phyloP scores from a whole-genome alignment of 92 coral and sea anemone genomes.

The Zoanthus solanderi region DNA sequence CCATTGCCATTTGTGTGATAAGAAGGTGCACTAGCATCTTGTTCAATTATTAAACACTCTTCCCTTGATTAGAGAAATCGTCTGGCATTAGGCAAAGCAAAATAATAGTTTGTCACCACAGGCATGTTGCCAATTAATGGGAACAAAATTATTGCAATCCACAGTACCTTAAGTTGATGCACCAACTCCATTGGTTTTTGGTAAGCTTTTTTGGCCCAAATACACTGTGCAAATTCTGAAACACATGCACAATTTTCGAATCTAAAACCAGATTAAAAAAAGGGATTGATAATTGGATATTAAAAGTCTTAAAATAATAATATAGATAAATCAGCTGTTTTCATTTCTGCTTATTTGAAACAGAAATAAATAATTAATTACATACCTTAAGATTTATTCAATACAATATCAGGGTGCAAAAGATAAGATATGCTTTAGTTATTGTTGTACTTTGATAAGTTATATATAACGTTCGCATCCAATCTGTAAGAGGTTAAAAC shows the following conservation, averaged over 20 bases:
- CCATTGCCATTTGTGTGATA: not conserved
- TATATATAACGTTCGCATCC: too few species aligned
- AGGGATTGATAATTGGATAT: not conserved
- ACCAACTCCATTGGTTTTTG: not conserved
- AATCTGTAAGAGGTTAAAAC: too few species aligned
- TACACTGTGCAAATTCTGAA: not conserved
- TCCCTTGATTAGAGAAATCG: not conserved
- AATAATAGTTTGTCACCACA: not conserved
- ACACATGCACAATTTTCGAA: not conserved
- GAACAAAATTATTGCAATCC: not conserved
- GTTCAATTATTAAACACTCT: not conserved
- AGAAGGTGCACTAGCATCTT: not conserved
- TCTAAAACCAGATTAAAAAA: not conserved
- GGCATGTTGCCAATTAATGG: slow-evolving; percentile 1
- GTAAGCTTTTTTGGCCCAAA: not conserved
- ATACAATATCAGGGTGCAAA: too few species aligned
- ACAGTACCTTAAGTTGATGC: slow-evolving; percentile 1
- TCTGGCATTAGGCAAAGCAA: not conserved
- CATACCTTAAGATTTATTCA: too few species aligned
- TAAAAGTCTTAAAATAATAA: not conserved
- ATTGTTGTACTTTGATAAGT: too few species aligned
- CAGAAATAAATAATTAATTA: too few species aligned
- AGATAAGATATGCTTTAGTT: too few species aligned
- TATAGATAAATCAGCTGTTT: not conserved
- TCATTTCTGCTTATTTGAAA: too few species aligned